These are phyloP conservation scores for Aleadryas rufinucha DNA, from an alignment of 2,113 vertebrate species.

Conservation along the genomic window DNA sequence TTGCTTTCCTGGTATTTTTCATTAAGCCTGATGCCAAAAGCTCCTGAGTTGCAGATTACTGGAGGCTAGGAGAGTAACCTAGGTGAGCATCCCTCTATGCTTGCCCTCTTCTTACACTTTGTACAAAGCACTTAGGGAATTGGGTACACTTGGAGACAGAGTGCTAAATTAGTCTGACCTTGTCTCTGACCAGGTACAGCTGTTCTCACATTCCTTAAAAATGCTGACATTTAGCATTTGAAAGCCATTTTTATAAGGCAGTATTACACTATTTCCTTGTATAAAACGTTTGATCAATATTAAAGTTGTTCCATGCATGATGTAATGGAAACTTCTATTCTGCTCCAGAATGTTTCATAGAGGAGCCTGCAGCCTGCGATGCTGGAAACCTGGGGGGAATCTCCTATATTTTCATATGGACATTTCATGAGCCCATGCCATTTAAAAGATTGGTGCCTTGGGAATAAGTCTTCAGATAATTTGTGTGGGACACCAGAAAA, in stretches of 20 bases:
- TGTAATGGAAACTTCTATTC: constrained; percentile 12
- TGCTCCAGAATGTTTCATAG: background rate
- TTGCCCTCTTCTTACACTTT: constrained; percentile 12
- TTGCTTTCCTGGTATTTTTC: constrained; percentile 46
- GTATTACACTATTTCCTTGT: constrained; percentile 34
- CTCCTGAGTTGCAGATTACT: background rate
- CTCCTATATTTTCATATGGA: background rate
- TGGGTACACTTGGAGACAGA: constrained; percentile 14
- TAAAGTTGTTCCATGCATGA: constrained; percentile 6
- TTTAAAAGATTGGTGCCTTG: background rate
- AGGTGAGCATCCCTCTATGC: background rate
- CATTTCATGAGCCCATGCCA: background rate
- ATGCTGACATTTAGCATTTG: constrained; percentile 45
- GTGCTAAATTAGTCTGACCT: constrained; percentile 45
- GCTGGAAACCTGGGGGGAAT: background rate
- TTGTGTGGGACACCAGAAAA: background rate
- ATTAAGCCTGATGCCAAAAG: constrained; percentile 26
- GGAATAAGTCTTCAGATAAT: background rate
- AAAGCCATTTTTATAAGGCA: constrained; percentile 49
- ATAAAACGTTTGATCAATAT: constrained; percentile 44
- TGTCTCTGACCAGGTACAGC: constrained; percentile 47
- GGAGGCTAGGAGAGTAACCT: background rate
- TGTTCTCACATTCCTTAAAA: constrained; percentile 42
- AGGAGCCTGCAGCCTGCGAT: background rate
- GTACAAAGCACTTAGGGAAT: constrained; percentile 27